Percentiles rank a stretch among this genome's conserved stretches.
Conservation (phyloP, 2,797 vertebrate species). For the Salmo trutta region DNA sequence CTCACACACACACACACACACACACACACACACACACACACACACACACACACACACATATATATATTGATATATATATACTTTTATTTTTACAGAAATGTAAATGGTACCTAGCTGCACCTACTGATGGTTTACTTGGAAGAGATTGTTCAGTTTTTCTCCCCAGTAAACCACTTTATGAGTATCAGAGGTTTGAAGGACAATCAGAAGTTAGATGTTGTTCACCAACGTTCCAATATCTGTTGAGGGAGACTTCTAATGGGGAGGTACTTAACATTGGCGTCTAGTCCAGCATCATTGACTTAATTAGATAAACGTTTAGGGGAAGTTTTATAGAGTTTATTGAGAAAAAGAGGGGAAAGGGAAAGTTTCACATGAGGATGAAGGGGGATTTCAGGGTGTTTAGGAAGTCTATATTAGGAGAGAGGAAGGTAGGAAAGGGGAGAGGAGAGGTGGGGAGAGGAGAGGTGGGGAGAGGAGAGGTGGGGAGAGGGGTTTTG, state of each 20-base stretch:
- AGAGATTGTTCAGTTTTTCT: background rate
- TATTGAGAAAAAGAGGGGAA: background rate
- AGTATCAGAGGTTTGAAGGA: constrained; percentile 12
- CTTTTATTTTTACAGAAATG: no score
- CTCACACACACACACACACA: no score
- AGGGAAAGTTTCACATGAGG: constrained; percentile 1
- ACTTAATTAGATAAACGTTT: background rate
- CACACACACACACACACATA: no score
- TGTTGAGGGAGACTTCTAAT: background rate
- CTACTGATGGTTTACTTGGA: constrained; percentile 8
- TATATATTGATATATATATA: no score
- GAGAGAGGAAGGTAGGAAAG: background rate
- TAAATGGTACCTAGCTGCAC: background rate
- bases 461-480: no score
- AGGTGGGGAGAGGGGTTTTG: no score
- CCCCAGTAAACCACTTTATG: background rate
- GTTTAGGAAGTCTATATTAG: background rate
- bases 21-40: no score
- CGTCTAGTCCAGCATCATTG: background rate
- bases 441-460: background rate
- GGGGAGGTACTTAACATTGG: background rate
- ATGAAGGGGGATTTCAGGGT: background rate
- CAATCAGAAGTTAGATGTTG: constrained; percentile 12
- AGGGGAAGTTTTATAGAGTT: background rate
- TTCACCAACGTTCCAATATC: background rate